Base-by-base conservation (phyloP, 2,113 vertebrate species). In the Nyctereutes procyonoides region DNA sequence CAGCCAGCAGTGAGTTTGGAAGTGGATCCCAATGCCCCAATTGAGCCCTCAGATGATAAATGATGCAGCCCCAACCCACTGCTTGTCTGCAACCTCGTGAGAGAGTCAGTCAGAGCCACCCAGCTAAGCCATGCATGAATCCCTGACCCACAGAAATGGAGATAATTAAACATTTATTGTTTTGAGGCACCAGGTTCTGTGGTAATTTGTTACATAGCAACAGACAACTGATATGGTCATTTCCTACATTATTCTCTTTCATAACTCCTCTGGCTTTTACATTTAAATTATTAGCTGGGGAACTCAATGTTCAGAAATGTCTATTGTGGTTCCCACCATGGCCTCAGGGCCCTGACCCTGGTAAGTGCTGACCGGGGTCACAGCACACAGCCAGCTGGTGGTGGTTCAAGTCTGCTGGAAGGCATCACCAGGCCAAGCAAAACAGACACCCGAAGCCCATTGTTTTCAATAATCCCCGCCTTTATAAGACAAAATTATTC, bases 11-110 rank as follows among this genome's bases (percentile, higher is more conserved):
- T 24, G 48, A 62, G 20, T 58, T 28, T 83, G 35, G n/a, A 83
- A 17, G 15, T 0, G 10, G 55, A 22, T 6, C 17, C 67, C 8
- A 3, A 7, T 17, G 14, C 19, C 19, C 30, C 9, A 2, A 0
- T 53, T 2, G 15, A 58, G 53, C 12, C 67, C n/a, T 48, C 71
- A 2, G 38, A 53, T 28, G 32, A 51, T 1, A 2, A 32, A 53
- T 28, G 32, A 51, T 1, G 12, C 0, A 5, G 14, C 22, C 0
- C 26, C 1, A 0, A 62, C 22, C 38, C 2, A 2, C 0, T 0
- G 7, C 58, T 38, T n/a, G 7, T 32, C 30, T 56, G 11, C 38
- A 19, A 17, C 35, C 35, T 53, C 32, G 8, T 0, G 2, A 1
- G 3, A 35, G 60, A 32, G 28, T 35, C 51, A 63, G 48, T 56